Conservation (phyloP, 2,797 vertebrate genomes). For the Alcedo quadribrachys region DNA sequence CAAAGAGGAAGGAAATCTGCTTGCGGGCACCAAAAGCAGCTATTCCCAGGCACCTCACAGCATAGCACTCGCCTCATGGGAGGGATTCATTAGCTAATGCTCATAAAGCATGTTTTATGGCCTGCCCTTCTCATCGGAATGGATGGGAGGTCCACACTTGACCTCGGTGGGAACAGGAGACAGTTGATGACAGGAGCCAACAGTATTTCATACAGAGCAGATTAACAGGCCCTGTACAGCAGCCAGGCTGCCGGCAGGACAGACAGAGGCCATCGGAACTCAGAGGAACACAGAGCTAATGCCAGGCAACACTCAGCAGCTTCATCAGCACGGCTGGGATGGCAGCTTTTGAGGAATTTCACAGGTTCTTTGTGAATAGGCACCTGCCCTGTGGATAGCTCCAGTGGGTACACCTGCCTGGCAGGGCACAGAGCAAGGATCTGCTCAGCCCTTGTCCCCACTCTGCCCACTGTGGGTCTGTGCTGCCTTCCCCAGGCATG, state of each 20-base stretch:
- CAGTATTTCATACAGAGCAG: background rate
- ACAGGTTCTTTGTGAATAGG: accelerated
- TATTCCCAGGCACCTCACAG: accelerated
- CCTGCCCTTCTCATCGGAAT: background rate
- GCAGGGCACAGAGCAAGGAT: accelerated
- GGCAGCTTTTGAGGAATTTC: accelerated
- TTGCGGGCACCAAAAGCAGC: background rate
- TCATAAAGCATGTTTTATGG: slow-evolving; percentile 27
- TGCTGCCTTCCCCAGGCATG: background rate
- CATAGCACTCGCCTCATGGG: accelerated
- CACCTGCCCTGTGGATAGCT: background rate
- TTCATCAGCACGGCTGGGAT: too few species aligned
- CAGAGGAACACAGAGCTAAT: accelerated
- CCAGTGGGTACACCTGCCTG: accelerated
- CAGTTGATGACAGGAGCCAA: background rate
- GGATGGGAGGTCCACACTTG: slow-evolving; percentile 19
- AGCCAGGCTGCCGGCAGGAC: background rate
- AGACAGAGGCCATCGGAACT: background rate
- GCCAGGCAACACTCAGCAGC: accelerated
- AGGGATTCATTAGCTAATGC: background rate
- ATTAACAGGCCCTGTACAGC: background rate
- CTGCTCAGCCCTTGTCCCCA: accelerated
- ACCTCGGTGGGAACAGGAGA: slow-evolving; percentile 8
- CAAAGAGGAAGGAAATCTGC: accelerated
- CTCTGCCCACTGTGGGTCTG: background rate